Base-by-base conservation (phyloP, 2,113 vertebrate species). In the Lepidothrix coronata region DNA sequence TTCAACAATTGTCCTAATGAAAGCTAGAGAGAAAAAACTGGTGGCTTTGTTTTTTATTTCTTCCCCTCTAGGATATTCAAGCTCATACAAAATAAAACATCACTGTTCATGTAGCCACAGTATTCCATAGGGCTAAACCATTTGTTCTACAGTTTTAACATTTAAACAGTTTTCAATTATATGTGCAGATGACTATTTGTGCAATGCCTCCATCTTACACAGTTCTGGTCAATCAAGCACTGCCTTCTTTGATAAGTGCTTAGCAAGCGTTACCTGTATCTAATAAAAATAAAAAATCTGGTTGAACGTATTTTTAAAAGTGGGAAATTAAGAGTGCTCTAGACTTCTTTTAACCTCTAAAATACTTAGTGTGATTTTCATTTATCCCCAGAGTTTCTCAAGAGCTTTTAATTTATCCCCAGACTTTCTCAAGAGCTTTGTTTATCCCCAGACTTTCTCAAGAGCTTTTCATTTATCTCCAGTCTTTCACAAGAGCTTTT, bases 331-430 rank as follows among this genome's bases (percentile, higher is more conserved):
- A 37, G 13, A 79, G 44, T 67, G 12, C 49, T 81, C 16, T 54
- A 73, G 12, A 65, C n/a, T 62, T 91, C 41, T 48, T 58, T 44
- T 5, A 54, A 77, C 70, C 23, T 83, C 22, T 83, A 76, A 72
- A 88, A 79, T 48, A 75, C 59, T 88, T 88, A 91, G 91, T 86
- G 83, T 94, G 43, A 68, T 79, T 82, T 79, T 85, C 11, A 52
- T 52, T 52, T 28, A 52, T 52, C 51, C 51, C 51, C 51, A 28
- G 51, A 52, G 25, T 52, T 52, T 51, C 49, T 51, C 49, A 51
- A 51, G 49, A 54, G 55, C 31, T 57, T 33, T 57, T 57, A 5
- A 8, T 55, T 39, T 82, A 86, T 83, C 23, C 35, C 59, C 59
- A 39, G 23, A 8, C 10, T 25, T 39, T 58, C 57, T 8, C 59